Conservation (phyloP, 2,888 invertebrate species). For the Orgyia antiqua region DNA sequence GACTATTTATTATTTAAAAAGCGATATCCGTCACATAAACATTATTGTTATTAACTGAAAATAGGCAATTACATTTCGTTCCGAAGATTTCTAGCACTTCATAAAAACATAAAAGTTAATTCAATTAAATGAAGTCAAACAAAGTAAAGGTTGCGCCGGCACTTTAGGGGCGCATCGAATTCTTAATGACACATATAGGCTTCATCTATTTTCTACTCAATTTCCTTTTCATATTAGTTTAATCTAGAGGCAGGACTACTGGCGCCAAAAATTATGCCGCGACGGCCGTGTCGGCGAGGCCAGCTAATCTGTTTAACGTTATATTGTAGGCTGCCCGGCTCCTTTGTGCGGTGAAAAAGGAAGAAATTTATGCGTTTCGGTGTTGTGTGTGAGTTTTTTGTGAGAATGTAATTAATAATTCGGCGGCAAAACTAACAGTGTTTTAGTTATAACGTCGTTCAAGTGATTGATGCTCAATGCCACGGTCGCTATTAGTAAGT, state of each 20-base stretch:
- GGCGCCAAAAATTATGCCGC: constrained; percentile 77
- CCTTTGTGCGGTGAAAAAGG: constrained; percentile 76
- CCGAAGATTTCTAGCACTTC: constrained; percentile 63
- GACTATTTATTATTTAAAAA: constrained; percentile 43
- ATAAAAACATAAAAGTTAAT: constrained; percentile 73
- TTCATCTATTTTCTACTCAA: constrained; percentile 76
- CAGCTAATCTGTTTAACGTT: constrained; percentile 74
- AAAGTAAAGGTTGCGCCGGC: constrained; percentile 60
- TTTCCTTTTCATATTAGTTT: constrained; percentile 79
- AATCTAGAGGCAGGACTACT: constrained; percentile 76
- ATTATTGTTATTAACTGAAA: constrained; percentile 66
- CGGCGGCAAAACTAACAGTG: constrained; percentile 80
- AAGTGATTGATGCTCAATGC: constrained; percentile 62
- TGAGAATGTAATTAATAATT: constrained; percentile 78
- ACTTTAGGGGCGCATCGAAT: constrained; percentile 64
- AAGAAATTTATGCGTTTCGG: constrained; percentile 78
- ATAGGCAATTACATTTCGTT: constrained; percentile 60
- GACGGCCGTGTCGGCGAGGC: constrained; percentile 69
- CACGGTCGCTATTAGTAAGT: constrained; percentile 52
- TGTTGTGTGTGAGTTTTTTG: constrained; percentile 75
- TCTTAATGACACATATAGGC: constrained; percentile 74
- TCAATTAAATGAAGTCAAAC: constrained; percentile 74
- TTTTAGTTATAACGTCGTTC: constrained; percentile 66
- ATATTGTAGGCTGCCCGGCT: constrained; percentile 63
- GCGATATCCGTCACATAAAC: constrained; percentile 57